Evolutionary conservation across 2,888 invertebrate species (phyloP).

Genomic region (Patella pellucida): DNA sequence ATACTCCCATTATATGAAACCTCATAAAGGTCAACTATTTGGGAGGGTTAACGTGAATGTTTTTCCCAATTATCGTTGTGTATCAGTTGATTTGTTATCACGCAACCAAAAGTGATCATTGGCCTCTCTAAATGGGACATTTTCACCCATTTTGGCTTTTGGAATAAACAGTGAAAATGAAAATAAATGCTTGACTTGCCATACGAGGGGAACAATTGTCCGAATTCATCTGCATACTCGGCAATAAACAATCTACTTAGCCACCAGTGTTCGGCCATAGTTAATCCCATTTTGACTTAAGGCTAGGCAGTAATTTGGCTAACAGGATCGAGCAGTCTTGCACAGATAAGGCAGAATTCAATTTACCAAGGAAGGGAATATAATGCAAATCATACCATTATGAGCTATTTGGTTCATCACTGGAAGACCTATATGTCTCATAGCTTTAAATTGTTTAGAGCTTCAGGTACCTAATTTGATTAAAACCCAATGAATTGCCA

Average conservation of each 20-base stretch:
- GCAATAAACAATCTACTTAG: constrained; percentile 26
- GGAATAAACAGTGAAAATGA: not conserved
- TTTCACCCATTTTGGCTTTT: constrained; percentile 3
- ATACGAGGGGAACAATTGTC: not conserved
- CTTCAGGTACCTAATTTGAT: not conserved
- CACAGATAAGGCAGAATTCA: constrained; percentile 26
- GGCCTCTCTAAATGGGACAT: not conserved
- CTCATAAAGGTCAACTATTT: not conserved
- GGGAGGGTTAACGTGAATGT: not conserved
- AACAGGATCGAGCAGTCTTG: constrained; percentile 23
- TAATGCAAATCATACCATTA: constrained; percentile 25
- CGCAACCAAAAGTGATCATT: too few species aligned
- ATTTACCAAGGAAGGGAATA: constrained; percentile 21
- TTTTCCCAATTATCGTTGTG: not conserved
- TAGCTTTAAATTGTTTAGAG: not conserved
- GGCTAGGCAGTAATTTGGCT: constrained; percentile 17
- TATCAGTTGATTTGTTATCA: too few species aligned
- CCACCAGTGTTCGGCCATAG: constrained; percentile 1
- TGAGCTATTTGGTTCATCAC: constrained; percentile 23
- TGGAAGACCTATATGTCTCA: constrained; percentile 2
- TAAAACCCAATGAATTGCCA: constrained; percentile 7
- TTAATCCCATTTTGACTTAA: constrained; percentile 25
- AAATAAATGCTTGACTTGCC: constrained; percentile 2
- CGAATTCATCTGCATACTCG: not conserved
- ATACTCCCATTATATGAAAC: constrained; percentile 2